A percentile compares a stretch with the other conserved stretches of the same genome.
These are phyloP conservation scores for Equus quagga DNA, from an alignment of 2,113 vertebrate genomes.

Conservation along the genomic window DNA sequence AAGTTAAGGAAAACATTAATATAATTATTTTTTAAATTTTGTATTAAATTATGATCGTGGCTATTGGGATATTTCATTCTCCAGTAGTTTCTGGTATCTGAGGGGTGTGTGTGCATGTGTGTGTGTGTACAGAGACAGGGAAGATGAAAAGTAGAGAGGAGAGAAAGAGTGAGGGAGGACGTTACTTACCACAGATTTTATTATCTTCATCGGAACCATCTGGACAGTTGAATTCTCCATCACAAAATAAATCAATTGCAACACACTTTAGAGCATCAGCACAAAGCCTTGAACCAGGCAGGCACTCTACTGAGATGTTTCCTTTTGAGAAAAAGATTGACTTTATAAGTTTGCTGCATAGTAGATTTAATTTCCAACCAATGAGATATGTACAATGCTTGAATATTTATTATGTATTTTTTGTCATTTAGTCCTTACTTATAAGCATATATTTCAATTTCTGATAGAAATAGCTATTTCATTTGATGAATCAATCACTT, in stretches of 20 bases:
- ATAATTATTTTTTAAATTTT: background rate
- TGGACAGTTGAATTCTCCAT: conserved; percentile 87
- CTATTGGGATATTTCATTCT: background rate
- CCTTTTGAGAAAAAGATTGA: conserved; percentile 56
- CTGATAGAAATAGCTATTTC: conserved; percentile 3
- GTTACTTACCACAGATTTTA: conserved; percentile 87
- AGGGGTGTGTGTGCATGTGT: background rate
- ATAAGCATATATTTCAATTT: background rate
- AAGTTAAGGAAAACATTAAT: background rate
- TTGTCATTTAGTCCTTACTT: background rate
- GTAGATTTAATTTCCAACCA: background rate
- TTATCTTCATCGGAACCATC: conserved; percentile 89
- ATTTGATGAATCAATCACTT: background rate
- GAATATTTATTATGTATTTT: background rate
- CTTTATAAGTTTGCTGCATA: background rate
- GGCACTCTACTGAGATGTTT: conserved; percentile 80
- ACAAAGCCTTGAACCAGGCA: conserved; percentile 80
- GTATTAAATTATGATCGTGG: background rate
- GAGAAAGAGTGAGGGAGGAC: background rate
- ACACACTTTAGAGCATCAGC: conserved; percentile 83
- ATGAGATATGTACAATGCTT: background rate
- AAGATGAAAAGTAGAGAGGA: background rate
- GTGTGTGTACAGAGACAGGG: background rate
- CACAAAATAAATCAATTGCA: conserved; percentile 85
- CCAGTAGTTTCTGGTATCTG: background rate